Percentiles rank a stretch among this genome's conserved stretches.
Conservation (phyloP, 2,888 invertebrate species). For the Baccha elongata region DNA sequence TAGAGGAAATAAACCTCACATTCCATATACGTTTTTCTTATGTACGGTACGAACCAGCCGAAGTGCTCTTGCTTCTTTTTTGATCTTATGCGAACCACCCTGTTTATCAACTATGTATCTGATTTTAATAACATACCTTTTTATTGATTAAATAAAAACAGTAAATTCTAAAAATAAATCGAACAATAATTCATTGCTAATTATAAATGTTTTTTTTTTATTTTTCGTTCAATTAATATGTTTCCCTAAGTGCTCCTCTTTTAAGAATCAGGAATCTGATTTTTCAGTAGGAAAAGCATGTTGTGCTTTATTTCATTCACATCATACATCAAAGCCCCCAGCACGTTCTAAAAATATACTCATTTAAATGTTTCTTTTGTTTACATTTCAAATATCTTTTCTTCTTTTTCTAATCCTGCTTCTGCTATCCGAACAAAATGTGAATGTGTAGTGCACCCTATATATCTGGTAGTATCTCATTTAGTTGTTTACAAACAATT, state of each 20-base stretch:
- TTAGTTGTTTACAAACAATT: slow-evolving; percentile 63
- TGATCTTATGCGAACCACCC: no score
- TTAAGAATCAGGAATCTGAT: slow-evolving; percentile 7
- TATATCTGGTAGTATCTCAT: slow-evolving; percentile 12
- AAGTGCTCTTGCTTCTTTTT: no score
- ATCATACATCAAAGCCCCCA: slow-evolving; percentile 41
- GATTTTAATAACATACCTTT: no score
- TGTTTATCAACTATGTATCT: no score
- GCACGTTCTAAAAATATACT: slow-evolving; percentile 23
- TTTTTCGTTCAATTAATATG: slow-evolving; percentile 12
- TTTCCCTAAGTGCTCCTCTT: slow-evolving; percentile 19
- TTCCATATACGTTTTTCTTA: no score
- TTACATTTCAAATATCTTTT: slow-evolving; percentile 33
- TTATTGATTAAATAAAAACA: no score
- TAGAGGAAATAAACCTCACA: no score
- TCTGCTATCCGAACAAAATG: slow-evolving; percentile 2
- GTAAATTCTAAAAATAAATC: slow-evolving; percentile 22
- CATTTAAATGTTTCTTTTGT: slow-evolving; percentile 35
- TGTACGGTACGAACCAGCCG: no score
- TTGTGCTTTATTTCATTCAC: slow-evolving; percentile 33
- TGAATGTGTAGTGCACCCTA: slow-evolving; percentile 14
- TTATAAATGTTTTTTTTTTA: neutral
- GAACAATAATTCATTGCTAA: slow-evolving; percentile 22
- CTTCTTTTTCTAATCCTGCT: neutral
- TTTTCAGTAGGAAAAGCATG: slow-evolving; percentile 7